Evolutionary conservation across 2,888 invertebrate genomes (phyloP), one percentile per base, ranked within the genome.

Genomic region (Drosophila nigritarsus): DNA sequence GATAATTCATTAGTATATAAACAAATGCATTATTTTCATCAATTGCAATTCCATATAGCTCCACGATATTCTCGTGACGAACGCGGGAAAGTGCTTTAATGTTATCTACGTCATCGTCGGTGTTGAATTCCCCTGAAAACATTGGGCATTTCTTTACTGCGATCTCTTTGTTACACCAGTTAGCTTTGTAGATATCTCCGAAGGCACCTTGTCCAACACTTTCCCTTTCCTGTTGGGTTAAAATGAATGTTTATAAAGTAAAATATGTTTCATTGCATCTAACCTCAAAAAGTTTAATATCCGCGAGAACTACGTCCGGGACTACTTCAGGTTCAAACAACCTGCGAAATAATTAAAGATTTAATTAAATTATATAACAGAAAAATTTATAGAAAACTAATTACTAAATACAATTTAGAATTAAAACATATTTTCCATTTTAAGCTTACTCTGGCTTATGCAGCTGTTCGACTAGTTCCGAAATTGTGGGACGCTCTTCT

Each of bases 11-110:
- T 6, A 58, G 9, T 18, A 65, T 20, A 24, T 24, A 24, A 24
- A 24, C 1, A 11, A 27, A 51, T 18, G 29, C 18, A 24, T 0
- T 7, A 0, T 58, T 15, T 0, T 13, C 0, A n/a, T 53, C 7
- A 20, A 38, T 18, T 6, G 4, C 7, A 27, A 11, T 45, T 1
- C 55, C 67, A 67, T 42, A 50, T 13, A 70, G 5, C 3, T 55
- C 20, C 2, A 51, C 20, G 55, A 67, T 61, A 55, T 60, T 67
- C 20, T n/a, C n/a, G 18, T 67, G 51, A 0, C n/a, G 11, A 18
- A n/a, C 34, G 8, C 53, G 42, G 11, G 5, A 53, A 9, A 58
- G 13, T 7, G 18, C 7, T n/a, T 60, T 3, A 48, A 66, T 40
- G 2, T 40, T 29, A 8, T 30, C 8, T n/a, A 1, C 11, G 20